Base-by-base conservation (phyloP, 2,113 vertebrate genomes). In the Ictalurus punctatus region DNA sequence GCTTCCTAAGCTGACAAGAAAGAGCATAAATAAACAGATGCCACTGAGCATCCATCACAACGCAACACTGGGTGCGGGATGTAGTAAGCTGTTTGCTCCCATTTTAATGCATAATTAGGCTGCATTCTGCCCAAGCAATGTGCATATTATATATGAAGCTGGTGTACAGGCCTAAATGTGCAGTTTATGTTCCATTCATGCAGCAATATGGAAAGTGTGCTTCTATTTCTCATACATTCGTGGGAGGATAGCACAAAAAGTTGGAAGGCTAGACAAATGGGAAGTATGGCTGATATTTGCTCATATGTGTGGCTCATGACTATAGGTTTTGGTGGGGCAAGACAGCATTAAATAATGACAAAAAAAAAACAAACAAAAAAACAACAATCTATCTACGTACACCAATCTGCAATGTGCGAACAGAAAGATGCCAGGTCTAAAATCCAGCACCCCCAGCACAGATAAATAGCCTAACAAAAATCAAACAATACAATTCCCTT, bases 21-120 rank as follows among this genome's bases (percentile, higher is more conserved):
- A 65, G 25, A 61, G 81, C 56, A 56, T n/a, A 34, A 58, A 73
- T 74, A 88, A 76, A 67, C 78, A 87, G 79, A 87, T 16, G 30
- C 65, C 52, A 83, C 7, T 44, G 78, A 87, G 86, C 86, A 87
- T 52, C 74, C 44, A 67, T 63, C 25, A 34, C 44, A 81, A n/a
- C 40, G 48, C 23, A 63, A 58, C 78, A 69, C 34, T 65, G 27
- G 40, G 37, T 30, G 37, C 58, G 19, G 69, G 63, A 34, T 56
- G n/a, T 19, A 23, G n/a, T 37, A 58, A 52, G 54, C 54, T 21
- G 30, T 40, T 83, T 44, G 37, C 9, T 27, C 37, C 58, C 0
- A 2, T 63, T 63, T 83, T 40, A 83, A 44, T 83, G 58, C 6
- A 6, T 83, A 63, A 83, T 83, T 61, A 63, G 59, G 81, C 81